Evolutionary conservation across 2,888 invertebrate species (phyloP).

Genomic region (Ommatoiulus sabulosus): DNA sequence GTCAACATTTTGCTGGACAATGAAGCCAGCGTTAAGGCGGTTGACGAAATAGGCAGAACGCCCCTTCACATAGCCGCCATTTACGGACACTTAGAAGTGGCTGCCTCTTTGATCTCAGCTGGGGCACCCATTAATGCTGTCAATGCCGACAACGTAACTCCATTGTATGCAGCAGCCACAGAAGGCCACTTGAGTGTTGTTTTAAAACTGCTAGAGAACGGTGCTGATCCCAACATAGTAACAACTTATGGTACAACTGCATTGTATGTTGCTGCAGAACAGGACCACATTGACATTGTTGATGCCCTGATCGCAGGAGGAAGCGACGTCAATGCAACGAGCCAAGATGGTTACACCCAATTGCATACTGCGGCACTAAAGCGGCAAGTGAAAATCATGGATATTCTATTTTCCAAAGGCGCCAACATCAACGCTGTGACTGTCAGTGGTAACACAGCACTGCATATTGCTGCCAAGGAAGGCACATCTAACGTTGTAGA

Average conservation of each 20-base stretch:
- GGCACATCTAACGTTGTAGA: not conserved
- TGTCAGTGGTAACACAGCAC: slow-evolving; percentile 25
- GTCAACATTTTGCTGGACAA: slow-evolving; percentile 23
- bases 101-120: slow-evolving; percentile 59
- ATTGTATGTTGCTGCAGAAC: slow-evolving; percentile 71
- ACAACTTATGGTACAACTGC: slow-evolving; percentile 13
- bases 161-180: slow-evolving; percentile 47
- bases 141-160: not conserved
- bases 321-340: not conserved
- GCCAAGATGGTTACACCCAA: slow-evolving; percentile 32
- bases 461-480: not conserved
- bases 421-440: slow-evolving; percentile 60
- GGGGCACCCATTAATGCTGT: not conserved
- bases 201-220: not conserved
- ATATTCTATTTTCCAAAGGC: slow-evolving; percentile 51
- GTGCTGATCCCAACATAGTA: not conserved
- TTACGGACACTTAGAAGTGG: not conserved
- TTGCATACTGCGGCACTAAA: slow-evolving; percentile 30
- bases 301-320: not conserved
- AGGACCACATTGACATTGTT: slow-evolving; percentile 1
- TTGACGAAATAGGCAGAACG: not conserved
- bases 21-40: slow-evolving; percentile 61
- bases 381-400: slow-evolving; percentile 21
- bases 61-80: slow-evolving; percentile 13
- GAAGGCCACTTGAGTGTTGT: not conserved